Evolutionary conservation across 23 tunicate species (phyloP).

Genomic region (Aplidium turbinatum): DNA sequence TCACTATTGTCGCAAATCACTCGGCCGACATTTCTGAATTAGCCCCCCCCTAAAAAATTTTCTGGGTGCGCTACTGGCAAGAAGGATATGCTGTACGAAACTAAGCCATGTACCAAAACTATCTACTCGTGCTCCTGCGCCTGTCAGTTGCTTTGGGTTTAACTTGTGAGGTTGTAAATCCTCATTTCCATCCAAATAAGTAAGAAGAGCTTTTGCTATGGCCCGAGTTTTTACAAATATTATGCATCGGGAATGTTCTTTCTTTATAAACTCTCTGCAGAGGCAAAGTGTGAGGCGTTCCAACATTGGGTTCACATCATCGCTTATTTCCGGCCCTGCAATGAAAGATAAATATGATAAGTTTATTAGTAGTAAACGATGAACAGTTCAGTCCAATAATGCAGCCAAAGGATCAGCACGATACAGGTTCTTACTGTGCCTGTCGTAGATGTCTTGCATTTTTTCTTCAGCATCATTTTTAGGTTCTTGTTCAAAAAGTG

Average conservation of each 20-base stretch:
- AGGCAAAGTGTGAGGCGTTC: conserved; percentile 23
- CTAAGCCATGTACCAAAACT: conserved; percentile 15
- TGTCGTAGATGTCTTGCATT: neutral
- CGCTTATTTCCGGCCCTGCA: neutral
- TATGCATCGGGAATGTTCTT: conserved; percentile 51
- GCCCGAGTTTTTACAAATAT: conserved; percentile 62
- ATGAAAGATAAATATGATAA: neutral
- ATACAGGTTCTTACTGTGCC: no score
- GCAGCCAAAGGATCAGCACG: no score
- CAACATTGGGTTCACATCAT: conserved; percentile 45
- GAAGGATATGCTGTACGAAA: no score
- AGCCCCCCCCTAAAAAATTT: no score
- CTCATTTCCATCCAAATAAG: conserved; percentile 21
- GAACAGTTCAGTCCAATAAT: no score
- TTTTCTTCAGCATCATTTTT: neutral
- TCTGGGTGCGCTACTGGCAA: no score
- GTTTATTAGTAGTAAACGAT: no score
- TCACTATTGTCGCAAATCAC: no score
- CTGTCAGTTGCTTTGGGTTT: conserved; percentile 65
- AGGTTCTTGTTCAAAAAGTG: conserved; percentile 8
- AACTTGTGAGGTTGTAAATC: conserved; percentile 3
- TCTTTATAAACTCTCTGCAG: conserved; percentile 22
- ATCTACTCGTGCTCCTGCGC: conserved; percentile 44
- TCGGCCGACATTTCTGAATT: no score
- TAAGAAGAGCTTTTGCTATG: conserved; percentile 44